Evolutionary conservation across 2,113 vertebrate genomes (phyloP).

Genomic region (Acinonyx jubatus): DNA sequence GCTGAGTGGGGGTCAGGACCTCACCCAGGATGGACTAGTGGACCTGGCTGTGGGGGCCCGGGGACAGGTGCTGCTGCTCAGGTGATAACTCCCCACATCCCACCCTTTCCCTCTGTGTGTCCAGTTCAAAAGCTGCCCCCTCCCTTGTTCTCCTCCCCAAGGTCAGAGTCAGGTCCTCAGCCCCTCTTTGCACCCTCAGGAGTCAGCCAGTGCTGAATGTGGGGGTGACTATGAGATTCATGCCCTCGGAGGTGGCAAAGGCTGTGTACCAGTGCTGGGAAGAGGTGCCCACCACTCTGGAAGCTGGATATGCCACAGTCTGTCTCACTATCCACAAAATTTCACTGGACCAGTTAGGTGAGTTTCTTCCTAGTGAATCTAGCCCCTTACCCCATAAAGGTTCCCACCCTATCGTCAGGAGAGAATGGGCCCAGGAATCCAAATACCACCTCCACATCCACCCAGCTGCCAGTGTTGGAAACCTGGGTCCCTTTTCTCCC

Average conservation of each 20-base stretch:
- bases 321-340: conserved; percentile 81
- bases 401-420: not conserved
- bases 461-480: not conserved
- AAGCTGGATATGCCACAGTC: conserved; percentile 45
- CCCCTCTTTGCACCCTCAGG: conserved; percentile 74
- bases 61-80: conserved; percentile 84
- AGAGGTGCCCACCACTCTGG: not conserved
- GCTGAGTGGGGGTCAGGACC: conserved; percentile 84
- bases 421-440: not conserved
- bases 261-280: conserved; percentile 75
- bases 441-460: no score
- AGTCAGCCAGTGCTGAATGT: conserved; percentile 86
- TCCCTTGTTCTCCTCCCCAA: no score
- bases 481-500: not conserved
- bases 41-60: conserved; percentile 87
- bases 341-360: conserved; percentile 79
- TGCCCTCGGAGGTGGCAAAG: conserved; percentile 80
- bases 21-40: conserved; percentile 85
- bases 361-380: not conserved
- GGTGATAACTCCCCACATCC: conserved; percentile 74
- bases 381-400: not conserved
- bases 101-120: fast-evolving
- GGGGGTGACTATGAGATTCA: conserved; percentile 76
- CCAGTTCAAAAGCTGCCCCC: not conserved
- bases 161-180: not conserved